Conservation (phyloP, 2,797 vertebrate species). For the Eurystomus glaucurus region DNA sequence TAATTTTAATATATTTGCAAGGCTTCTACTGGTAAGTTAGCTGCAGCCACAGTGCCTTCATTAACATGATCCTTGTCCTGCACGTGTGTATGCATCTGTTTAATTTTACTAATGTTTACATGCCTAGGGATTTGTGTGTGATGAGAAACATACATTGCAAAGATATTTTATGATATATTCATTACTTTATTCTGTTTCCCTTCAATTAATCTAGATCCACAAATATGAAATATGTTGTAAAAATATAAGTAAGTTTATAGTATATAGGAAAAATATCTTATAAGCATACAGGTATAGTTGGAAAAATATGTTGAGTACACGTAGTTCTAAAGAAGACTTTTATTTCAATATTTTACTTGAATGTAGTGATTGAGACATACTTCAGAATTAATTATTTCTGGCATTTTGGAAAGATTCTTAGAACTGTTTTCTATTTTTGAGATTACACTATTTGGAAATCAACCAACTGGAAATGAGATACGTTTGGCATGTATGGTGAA, state of each 20-base stretch:
- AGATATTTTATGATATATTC: background rate
- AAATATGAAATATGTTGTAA: background rate
- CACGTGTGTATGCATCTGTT: accelerated
- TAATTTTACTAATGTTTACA: background rate
- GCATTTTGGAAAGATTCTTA: background rate
- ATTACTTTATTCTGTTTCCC: background rate
- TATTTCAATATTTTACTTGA: background rate
- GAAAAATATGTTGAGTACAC: background rate
- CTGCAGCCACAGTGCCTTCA: background rate
- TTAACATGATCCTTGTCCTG: background rate
- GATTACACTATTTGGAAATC: background rate
- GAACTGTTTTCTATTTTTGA: background rate
- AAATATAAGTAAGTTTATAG: background rate
- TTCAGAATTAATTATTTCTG: background rate
- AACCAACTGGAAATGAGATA: background rate
- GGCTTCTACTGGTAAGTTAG: background rate
- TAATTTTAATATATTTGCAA: background rate
- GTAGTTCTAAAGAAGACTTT: background rate
- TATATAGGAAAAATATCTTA: background rate
- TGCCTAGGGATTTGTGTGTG: background rate
- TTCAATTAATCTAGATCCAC: background rate
- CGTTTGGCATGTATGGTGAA: background rate
- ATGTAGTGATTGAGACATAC: background rate
- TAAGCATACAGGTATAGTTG: background rate
- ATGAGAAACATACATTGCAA: background rate